Conservation (phyloP, 2,113 vertebrate genomes). For the Craseonycteris thonglongyai region DNA sequence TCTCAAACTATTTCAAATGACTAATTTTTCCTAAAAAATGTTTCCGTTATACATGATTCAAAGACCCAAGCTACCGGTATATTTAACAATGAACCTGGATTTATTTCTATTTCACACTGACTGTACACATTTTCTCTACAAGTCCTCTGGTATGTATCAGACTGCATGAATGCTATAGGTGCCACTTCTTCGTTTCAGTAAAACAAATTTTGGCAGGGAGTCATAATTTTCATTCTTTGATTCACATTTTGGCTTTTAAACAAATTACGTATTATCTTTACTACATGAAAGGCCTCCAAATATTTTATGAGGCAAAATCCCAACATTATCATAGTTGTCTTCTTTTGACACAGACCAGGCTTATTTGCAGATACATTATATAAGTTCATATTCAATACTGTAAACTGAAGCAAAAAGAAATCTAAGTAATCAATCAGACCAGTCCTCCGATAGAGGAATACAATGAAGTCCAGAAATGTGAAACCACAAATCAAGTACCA, state of each 20-base stretch:
- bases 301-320: neutral
- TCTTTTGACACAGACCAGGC: neutral
- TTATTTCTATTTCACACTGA: neutral
- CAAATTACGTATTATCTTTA: neutral
- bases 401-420: neutral
- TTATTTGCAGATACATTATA: neutral
- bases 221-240: neutral
- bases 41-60: neutral
- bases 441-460: neutral
- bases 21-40: neutral
- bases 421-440: neutral
- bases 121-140: neutral
- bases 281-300: neutral
- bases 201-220: neutral
- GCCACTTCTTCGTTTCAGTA: neutral
- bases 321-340: neutral
- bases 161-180: neutral
- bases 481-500: neutral
- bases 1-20: conserved; percentile 1
- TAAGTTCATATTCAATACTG: neutral
- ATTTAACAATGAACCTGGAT: neutral
- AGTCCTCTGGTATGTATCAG: neutral
- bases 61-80: neutral
- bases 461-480: neutral
- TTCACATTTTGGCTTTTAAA: neutral